phyloP scores from a whole-genome alignment of 1,140 invertebrate genomes.

The Leptonema lineaticorne region DNA sequence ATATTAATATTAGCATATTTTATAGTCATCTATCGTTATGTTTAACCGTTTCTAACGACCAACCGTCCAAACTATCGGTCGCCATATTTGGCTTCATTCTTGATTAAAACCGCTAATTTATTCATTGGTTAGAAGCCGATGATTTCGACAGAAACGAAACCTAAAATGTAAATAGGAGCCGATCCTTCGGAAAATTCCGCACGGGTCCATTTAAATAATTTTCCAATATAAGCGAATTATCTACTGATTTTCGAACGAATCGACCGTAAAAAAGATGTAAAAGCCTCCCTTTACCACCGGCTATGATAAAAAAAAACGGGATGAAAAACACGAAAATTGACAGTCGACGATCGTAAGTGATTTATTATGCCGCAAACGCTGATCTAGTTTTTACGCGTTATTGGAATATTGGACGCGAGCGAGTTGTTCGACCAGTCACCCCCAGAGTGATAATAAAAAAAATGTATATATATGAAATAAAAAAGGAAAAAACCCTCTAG shows the following conservation, averaged over 20 bases:
- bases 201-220: slow-evolving; percentile 1
- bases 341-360: slow-evolving; percentile 12
- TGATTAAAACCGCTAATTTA: slow-evolving; percentile 30
- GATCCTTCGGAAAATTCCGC: neutral
- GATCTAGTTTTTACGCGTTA: slow-evolving; percentile 9
- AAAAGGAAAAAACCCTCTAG: neutral
- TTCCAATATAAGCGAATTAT: slow-evolving; percentile 5
- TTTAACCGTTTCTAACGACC: too few relatives aligned
- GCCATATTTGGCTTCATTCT: slow-evolving; percentile 22
- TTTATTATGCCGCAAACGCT: slow-evolving; percentile 13
- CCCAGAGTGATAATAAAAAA: too few relatives aligned
- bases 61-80: slow-evolving; percentile 8
- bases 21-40: neutral
- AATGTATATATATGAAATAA: too few relatives aligned
- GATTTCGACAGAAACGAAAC: neutral
- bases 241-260: neutral
- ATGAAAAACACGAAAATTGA: slow-evolving; percentile 5
- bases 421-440: neutral
- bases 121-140: slow-evolving; percentile 7
- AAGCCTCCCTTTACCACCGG: neutral
- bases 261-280: neutral
- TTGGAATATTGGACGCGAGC: neutral
- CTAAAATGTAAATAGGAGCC: slow-evolving; percentile 12
- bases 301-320: neutral
- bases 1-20: slow-evolving; percentile 21